Evolutionary conservation across 1,140 invertebrate genomes (phyloP).

Genomic region (Pygmarrhopalites habei): DNA sequence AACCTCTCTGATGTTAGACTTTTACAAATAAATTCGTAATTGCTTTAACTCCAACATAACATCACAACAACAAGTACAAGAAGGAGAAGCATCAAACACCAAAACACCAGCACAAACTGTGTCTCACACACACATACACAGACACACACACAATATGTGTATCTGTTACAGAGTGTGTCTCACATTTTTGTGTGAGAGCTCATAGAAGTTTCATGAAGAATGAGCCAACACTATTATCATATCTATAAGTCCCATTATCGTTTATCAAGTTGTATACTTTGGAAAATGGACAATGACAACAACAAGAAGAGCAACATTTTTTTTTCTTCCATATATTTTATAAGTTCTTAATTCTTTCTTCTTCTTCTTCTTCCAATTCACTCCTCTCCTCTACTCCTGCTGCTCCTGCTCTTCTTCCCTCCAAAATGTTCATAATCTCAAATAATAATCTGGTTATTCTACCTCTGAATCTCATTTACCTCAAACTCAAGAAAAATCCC

Average conservation of each 20-base stretch:
- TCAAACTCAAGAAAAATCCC: no score
- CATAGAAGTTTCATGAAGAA: no score
- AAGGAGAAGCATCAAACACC: no score
- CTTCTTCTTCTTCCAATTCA: not conserved
- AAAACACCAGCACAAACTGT: no score
- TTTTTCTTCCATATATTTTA: not conserved
- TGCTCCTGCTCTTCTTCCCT: not conserved
- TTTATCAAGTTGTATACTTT: slow-evolving; percentile 3
- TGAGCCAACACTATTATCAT: not conserved
- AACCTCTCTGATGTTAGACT: not conserved
- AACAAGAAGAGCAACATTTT: slow-evolving; percentile 6
- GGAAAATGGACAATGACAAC: not conserved
- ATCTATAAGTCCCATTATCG: slow-evolving; percentile 5
- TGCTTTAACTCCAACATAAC: no score
- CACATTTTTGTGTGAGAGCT: no score
- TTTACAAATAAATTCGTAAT: slow-evolving; percentile 9
- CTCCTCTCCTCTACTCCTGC: not conserved
- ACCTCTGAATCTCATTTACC: no score
- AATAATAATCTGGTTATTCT: no score
- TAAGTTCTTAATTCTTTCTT: not conserved
- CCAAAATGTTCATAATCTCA: not conserved
- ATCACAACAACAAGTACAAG: no score
- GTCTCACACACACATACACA: no score
- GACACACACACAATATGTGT: no score
- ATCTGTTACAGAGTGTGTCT: no score